A percentile compares a stretch with the other conserved stretches of the same genome.
These are phyloP conservation scores for Epicampocera succincta DNA, from an alignment of 2,888 invertebrate genomes.

Conservation along the genomic window DNA sequence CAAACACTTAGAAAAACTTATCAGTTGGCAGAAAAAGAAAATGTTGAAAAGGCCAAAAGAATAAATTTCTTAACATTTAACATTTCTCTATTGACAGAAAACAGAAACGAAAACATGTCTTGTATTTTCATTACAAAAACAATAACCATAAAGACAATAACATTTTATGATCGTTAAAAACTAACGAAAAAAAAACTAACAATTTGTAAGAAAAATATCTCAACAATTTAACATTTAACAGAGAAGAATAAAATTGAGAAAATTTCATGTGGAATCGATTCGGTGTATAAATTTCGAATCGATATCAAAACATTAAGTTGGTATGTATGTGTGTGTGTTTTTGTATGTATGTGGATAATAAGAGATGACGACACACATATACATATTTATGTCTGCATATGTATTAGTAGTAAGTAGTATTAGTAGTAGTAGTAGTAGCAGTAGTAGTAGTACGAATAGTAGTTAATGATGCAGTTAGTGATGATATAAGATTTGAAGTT, in stretches of 20 bases:
- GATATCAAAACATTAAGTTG: neutral
- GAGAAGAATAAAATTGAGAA: constrained; percentile 44
- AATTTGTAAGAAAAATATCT: constrained; percentile 35
- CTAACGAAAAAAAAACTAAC: neutral
- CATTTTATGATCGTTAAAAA: too few species aligned
- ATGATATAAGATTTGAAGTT: constrained; percentile 34
- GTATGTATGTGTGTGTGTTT: constrained; percentile 6
- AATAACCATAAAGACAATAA: too few species aligned
- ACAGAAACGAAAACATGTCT: too few species aligned
- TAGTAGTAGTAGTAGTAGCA: too few species aligned
- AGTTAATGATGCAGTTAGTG: constrained; percentile 52
- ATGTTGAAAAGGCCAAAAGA: too few species aligned
- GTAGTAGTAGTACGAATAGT: constrained; percentile 11
- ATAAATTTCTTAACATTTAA: too few species aligned
- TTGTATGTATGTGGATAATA: neutral
- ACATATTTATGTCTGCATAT: too few species aligned
- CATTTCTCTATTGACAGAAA: too few species aligned
- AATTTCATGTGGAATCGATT: constrained; percentile 17
- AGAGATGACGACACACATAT: constrained; percentile 20
- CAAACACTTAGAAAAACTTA: too few species aligned
- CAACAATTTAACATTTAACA: constrained; percentile 63
- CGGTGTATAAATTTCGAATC: constrained; percentile 3
- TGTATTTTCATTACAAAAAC: too few species aligned
- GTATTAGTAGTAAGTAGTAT: too few species aligned
- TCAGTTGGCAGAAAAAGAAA: too few species aligned